Evolutionary conservation across 2,888 invertebrate species (phyloP).

Genomic region (Dyspetes luteomarginatus): DNA sequence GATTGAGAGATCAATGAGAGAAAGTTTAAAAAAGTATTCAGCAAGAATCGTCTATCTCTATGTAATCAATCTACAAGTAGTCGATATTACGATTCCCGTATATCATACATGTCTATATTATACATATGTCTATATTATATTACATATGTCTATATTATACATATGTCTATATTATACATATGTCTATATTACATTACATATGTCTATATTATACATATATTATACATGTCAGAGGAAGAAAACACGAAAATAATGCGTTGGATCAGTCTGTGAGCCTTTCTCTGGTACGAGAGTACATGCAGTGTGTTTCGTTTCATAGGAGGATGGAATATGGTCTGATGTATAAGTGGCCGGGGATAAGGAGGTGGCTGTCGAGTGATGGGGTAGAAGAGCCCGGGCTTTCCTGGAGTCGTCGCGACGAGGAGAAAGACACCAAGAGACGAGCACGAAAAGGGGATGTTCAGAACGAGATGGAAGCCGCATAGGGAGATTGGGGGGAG

Average conservation of each 20-base stretch:
- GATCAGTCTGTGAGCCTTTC: slow-evolving; percentile 39
- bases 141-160: too few species aligned
- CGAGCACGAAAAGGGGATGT: slow-evolving; percentile 61
- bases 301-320: slow-evolving; percentile 42
- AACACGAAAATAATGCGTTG: slow-evolving; percentile 7
- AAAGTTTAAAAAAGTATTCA: too few species aligned
- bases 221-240: not conserved
- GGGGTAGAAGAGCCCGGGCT: slow-evolving; percentile 70
- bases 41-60: too few species aligned
- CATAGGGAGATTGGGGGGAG: slow-evolving; percentile 16
- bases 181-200: too few species aligned
- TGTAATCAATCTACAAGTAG: too few species aligned
- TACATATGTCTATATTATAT: too few species aligned
- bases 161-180: too few species aligned
- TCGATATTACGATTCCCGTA: too few species aligned
- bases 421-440: slow-evolving; percentile 65
- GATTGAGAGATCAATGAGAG: too few species aligned
- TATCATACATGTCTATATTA: too few species aligned
- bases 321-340: slow-evolving; percentile 36
- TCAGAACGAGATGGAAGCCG: slow-evolving; percentile 56
- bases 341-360: slow-evolving; percentile 79
- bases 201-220: not conserved
- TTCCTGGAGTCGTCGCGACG: slow-evolving; percentile 68
- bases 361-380: slow-evolving; percentile 80
- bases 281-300: slow-evolving; percentile 3